phyloP scores from a whole-genome alignment of 2,888 invertebrate genomes.

The Metopia argyrocephala region DNA sequence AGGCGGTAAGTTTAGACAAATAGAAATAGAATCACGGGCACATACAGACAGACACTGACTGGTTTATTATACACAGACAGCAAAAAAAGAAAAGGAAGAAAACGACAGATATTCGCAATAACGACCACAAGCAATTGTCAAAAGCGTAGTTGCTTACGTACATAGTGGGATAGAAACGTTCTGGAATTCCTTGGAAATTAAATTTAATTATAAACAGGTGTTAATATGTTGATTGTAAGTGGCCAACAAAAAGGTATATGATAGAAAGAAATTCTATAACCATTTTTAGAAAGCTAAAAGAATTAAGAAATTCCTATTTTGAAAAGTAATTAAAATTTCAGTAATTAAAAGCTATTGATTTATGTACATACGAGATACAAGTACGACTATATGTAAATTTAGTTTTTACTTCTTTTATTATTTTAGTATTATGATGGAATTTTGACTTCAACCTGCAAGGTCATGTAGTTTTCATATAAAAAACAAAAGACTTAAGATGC shows the following conservation, averaged over 20 bases:
- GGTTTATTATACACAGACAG: not conserved
- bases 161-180: not conserved
- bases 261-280: not conserved
- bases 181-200: constrained; percentile 46
- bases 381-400: no score
- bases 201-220: constrained; percentile 58
- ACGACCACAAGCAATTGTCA: constrained; percentile 44
- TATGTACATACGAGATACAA: no score
- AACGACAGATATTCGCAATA: constrained; percentile 6
- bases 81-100: not conserved
- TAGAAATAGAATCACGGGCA: constrained; percentile 12
- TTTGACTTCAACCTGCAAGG: not conserved
- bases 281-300: not conserved
- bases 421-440: no score
- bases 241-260: not conserved
- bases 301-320: not conserved
- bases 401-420: no score
- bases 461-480: not conserved
- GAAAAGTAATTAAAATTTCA: not conserved
- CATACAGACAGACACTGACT: not conserved
- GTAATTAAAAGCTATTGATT: not conserved
- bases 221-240: constrained; percentile 54
- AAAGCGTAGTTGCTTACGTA: constrained; percentile 22
- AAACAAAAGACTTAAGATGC: not conserved
- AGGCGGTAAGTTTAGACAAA: constrained; percentile 60